These are phyloP conservation scores for Nomada goodeniana DNA, from an alignment of 2,888 invertebrate species.

Conservation along the genomic window DNA sequence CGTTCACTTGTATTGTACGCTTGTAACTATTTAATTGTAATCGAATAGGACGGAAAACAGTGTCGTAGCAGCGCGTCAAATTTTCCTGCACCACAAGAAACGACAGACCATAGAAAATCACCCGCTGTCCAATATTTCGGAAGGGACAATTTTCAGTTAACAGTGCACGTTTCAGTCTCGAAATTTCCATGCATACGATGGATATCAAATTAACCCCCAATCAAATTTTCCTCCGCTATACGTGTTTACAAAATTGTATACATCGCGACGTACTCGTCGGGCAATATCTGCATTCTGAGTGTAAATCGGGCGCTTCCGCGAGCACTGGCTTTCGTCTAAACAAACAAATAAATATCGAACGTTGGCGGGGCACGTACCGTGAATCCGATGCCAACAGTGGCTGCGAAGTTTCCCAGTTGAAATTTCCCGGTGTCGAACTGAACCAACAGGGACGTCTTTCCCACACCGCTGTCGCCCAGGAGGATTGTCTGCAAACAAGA, in stretches of 20 bases:
- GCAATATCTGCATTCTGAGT: neutral
- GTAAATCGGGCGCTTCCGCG: neutral
- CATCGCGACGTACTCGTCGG: too few species aligned
- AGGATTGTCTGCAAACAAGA: slow-evolving; percentile 91
- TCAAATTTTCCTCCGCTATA: too few species aligned
- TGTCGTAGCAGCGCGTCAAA: neutral
- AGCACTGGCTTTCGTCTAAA: slow-evolving; percentile 1
- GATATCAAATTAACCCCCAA: too few species aligned
- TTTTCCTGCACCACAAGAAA: too few species aligned
- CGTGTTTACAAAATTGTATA: too few species aligned
- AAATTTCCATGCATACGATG: too few species aligned
- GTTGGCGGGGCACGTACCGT: slow-evolving; percentile 89
- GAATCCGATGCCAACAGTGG: slow-evolving; percentile 97
- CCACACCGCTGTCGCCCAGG: slow-evolving; percentile 97
- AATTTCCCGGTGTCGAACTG: slow-evolving; percentile 97
- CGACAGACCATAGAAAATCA: too few species aligned
- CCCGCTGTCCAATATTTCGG: too few species aligned
- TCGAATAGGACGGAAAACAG: neutral
- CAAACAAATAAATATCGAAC: slow-evolving; percentile 19
- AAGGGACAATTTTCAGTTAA: too few species aligned
- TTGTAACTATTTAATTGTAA: too few species aligned
- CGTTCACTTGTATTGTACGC: neutral
- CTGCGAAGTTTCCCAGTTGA: slow-evolving; percentile 95
- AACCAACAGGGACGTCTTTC: slow-evolving; percentile 96
- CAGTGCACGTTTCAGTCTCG: too few species aligned